These are phyloP conservation scores for Diadegma fenestrale DNA, from an alignment of 2,888 invertebrate genomes.

Conservation along the genomic window DNA sequence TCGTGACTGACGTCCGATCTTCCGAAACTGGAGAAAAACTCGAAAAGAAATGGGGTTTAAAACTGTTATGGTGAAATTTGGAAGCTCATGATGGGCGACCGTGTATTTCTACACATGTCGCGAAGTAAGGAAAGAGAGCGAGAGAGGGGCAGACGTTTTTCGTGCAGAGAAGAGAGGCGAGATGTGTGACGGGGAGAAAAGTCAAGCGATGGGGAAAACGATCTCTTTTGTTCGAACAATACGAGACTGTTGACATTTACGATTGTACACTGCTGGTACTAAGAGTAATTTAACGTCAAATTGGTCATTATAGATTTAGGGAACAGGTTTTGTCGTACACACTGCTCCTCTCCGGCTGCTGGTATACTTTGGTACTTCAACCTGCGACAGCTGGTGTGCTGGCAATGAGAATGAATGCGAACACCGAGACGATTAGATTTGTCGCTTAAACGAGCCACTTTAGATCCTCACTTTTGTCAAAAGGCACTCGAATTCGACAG, in stretches of 20 bases:
- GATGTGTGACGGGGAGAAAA: slow-evolving; percentile 27
- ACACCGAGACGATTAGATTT: slow-evolving; percentile 62
- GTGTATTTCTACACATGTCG: neutral
- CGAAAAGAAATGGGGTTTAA: slow-evolving; percentile 8
- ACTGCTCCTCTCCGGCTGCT: neutral
- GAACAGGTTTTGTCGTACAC: slow-evolving; percentile 51
- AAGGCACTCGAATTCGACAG: slow-evolving; percentile 56
- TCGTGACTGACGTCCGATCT: neutral
- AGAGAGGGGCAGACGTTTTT: neutral
- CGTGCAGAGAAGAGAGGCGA: neutral
- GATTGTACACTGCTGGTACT: slow-evolving; percentile 48
- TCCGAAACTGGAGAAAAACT: slow-evolving; percentile 27
- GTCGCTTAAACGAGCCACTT: slow-evolving; percentile 55
- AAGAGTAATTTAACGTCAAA: slow-evolving; percentile 62
- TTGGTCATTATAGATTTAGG: slow-evolving; percentile 66
- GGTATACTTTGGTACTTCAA: slow-evolving; percentile 60
- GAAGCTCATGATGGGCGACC: neutral
- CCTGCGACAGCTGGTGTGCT: slow-evolving; percentile 64
- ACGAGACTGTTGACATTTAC: slow-evolving; percentile 61
- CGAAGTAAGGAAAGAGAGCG: neutral
- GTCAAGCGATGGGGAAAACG: slow-evolving; percentile 53
- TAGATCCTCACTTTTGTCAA: slow-evolving; percentile 52
- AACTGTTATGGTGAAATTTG: neutral
- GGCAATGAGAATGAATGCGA: slow-evolving; percentile 61
- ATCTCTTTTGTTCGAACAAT: slow-evolving; percentile 51